Conservation (phyloP, 2,113 vertebrate genomes). For the Osmerus eperlanus region DNA sequence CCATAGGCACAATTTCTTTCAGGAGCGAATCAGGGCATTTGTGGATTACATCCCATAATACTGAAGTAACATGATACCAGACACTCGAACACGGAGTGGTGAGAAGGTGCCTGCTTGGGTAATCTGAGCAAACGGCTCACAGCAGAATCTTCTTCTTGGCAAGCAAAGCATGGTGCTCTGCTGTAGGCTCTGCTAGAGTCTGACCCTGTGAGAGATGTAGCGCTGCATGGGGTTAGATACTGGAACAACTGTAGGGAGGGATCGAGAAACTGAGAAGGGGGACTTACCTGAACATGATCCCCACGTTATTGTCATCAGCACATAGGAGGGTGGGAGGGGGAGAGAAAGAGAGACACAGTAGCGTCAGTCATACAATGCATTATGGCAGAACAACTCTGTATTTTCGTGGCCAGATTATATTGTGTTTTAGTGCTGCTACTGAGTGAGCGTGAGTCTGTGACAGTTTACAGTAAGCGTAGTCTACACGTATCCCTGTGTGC, state of each 20-base stretch:
- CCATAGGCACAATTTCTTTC: background rate
- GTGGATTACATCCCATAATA: constrained; percentile 18
- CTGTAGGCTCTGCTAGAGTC: background rate
- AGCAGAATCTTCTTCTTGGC: constrained; percentile 5
- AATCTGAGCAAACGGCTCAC: constrained; percentile 16
- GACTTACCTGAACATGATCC: constrained; percentile 52
- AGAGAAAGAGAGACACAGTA: constrained; percentile 17
- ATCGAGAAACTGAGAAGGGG: background rate
- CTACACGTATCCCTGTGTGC: background rate
- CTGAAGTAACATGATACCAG: constrained; percentile 23
- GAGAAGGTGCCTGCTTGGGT: constrained; percentile 4
- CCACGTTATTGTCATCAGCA: constrained; percentile 26
- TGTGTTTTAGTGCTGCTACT: background rate
- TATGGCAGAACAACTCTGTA: background rate
- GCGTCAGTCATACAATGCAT: background rate
- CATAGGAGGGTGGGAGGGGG: constrained; percentile 24
- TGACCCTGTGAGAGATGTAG: constrained; percentile 1
- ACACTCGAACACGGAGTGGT: background rate
- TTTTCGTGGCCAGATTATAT: background rate
- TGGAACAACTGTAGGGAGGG: constrained; percentile 24
- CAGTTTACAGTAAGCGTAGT: background rate
- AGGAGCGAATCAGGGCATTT: background rate
- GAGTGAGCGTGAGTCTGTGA: background rate
- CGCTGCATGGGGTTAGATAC: constrained; percentile 27
- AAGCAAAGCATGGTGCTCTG: constrained; percentile 29